Conservation (phyloP, 2,888 invertebrate genomes). For the Copidosoma aretas region DNA sequence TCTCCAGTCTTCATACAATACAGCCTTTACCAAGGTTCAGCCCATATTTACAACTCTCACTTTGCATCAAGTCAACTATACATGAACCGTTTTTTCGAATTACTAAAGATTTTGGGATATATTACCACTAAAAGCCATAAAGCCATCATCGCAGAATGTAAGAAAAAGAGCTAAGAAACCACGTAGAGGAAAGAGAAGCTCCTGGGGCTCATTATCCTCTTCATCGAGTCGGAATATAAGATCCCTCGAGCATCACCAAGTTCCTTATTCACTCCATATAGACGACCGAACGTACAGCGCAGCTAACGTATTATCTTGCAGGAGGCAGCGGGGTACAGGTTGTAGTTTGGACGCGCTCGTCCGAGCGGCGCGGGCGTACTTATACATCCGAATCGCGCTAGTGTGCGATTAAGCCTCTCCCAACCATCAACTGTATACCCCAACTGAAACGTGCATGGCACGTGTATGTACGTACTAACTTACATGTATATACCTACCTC, state of each 20-base stretch:
- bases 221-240: slow-evolving; percentile 14
- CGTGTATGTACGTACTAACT: slow-evolving; percentile 6
- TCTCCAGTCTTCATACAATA: too few species aligned
- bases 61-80: too few species aligned
- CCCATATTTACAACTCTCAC: too few species aligned
- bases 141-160: too few species aligned
- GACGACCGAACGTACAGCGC: neutral
- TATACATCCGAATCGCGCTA: slow-evolving; percentile 27
- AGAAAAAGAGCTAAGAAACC: neutral
- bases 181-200: neutral
- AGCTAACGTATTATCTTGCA: too few species aligned
- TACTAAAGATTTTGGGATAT: too few species aligned
- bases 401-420: slow-evolving; percentile 27
- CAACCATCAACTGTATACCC: neutral
- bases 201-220: neutral
- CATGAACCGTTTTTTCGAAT: too few species aligned
- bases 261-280: neutral
- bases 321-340: too few species aligned
- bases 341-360: slow-evolving; percentile 21
- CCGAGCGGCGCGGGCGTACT: slow-evolving; percentile 14
- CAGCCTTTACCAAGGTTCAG: too few species aligned
- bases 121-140: too few species aligned
- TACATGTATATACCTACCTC: too few species aligned
- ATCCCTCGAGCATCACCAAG: slow-evolving; percentile 1
- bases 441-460: neutral